These are phyloP conservation scores for Anorthoa munda DNA, from an alignment of 2,888 invertebrate genomes.

Conservation along the genomic window DNA sequence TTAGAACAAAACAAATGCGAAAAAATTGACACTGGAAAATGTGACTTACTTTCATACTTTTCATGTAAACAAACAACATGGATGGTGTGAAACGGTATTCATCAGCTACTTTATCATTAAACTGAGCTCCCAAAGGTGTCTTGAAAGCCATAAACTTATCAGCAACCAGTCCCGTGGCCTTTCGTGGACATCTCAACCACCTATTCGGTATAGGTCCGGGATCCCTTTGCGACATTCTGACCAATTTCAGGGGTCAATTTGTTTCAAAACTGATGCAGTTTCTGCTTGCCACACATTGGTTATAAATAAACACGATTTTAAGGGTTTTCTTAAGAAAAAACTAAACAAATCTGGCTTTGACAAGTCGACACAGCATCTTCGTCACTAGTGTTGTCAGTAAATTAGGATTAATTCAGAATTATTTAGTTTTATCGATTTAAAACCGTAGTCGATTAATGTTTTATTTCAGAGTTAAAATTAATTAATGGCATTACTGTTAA, in stretches of 20 bases:
- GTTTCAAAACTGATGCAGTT: conserved; percentile 49
- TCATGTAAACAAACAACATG: conserved; percentile 96
- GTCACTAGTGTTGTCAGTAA: conserved; percentile 19
- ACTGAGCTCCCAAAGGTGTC: conserved; percentile 96
- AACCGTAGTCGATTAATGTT: conserved; percentile 5
- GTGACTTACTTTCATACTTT: conserved; percentile 93
- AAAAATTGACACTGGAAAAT: conserved; percentile 35
- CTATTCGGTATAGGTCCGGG: conserved; percentile 94
- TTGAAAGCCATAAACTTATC: conserved; percentile 98
- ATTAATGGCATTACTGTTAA: too few relatives aligned
- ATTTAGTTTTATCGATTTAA: neutral
- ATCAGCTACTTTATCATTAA: conserved; percentile 96
- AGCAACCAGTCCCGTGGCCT: conserved; percentile 93
- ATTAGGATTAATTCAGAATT: too few relatives aligned
- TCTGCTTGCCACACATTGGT: conserved; percentile 56
- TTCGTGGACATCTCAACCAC: conserved; percentile 97
- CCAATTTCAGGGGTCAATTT: conserved; percentile 45
- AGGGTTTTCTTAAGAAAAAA: conserved; percentile 42
- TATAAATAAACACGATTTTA: conserved; percentile 30
- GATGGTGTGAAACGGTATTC: conserved; percentile 96
- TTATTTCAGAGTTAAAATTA: too few relatives aligned
- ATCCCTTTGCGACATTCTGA: conserved; percentile 83
- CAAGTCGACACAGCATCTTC: conserved; percentile 64
- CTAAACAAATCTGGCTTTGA: conserved; percentile 59
- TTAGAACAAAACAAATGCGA: conserved; percentile 25